These are phyloP conservation scores for Origma solitaria DNA, from an alignment of 2,113 vertebrate species.

Conservation along the genomic window DNA sequence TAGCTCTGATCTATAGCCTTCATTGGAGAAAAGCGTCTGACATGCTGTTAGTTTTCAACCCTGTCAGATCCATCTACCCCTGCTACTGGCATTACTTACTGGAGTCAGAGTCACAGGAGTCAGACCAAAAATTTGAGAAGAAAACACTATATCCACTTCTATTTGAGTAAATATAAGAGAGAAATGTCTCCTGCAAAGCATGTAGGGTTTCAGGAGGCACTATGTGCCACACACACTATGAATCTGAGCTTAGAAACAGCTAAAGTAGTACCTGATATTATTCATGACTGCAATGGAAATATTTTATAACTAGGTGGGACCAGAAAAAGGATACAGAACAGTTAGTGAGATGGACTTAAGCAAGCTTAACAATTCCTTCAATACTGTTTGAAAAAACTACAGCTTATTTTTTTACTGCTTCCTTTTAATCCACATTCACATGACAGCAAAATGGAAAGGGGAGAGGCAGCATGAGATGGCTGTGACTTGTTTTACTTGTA, in stretches of 20 bases:
- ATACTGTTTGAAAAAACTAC: neutral
- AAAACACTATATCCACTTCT: conserved; percentile 13
- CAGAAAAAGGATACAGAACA: neutral
- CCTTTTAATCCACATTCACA: neutral
- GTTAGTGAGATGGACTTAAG: neutral
- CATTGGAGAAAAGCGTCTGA: conserved; percentile 76
- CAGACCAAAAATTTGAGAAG: conserved; percentile 51
- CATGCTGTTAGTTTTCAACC: conserved; percentile 72
- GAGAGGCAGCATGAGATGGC: neutral
- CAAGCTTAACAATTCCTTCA: neutral
- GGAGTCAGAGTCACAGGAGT: conserved; percentile 70
- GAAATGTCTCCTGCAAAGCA: neutral
- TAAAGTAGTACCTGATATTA: neutral
- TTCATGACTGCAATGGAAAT: neutral
- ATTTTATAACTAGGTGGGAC: neutral
- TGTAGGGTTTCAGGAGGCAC: neutral
- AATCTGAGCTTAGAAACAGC: neutral
- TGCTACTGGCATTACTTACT: conserved; percentile 68
- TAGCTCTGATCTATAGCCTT: conserved; percentile 90
- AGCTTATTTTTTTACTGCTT: neutral
- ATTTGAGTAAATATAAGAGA: neutral
- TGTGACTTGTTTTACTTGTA: neutral
- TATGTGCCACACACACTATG: fast-evolving
- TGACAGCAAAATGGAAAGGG: neutral
- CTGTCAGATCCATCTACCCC: conserved; percentile 75